phyloP scores from a whole-genome alignment of 2,113 vertebrate species.

The Megaceryle maxima region DNA sequence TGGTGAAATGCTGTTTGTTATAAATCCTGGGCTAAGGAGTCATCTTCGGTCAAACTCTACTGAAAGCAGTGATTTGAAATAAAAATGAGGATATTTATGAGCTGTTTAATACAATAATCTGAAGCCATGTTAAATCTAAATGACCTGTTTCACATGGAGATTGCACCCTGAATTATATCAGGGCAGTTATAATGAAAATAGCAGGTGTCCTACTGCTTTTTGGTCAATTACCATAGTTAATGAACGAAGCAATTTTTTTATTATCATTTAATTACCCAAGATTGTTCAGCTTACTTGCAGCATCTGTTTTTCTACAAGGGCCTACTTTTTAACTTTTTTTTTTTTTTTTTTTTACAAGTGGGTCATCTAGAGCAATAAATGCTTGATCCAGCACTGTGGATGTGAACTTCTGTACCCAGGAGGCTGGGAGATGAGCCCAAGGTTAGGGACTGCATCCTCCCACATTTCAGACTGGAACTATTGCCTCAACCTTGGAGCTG shows the following conservation, averaged over 20 bases:
- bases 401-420: not conserved
- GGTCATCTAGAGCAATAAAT: not conserved
- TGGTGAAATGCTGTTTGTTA: not conserved
- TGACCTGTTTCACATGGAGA: conserved; percentile 10
- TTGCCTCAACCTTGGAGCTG: not conserved
- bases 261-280: conserved; percentile 38
- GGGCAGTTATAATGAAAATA: conserved; percentile 48
- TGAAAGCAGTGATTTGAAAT: conserved; percentile 23
- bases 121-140: conserved; percentile 10
- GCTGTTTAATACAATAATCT: conserved; percentile 32
- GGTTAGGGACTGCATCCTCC: not conserved
- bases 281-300: conserved; percentile 23
- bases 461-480: not conserved
- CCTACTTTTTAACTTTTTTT: conserved; percentile 7
- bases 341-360: not conserved
- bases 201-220: conserved; percentile 37
- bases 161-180: not conserved
- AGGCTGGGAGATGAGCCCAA: not conserved
- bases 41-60: not conserved
- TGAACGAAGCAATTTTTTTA: conserved; percentile 54
- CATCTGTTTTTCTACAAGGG: conserved; percentile 45
- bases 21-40: not conserved
- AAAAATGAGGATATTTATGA: not conserved
- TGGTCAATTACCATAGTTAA: conserved; percentile 55
- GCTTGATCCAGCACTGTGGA: not conserved